phyloP scores from a whole-genome alignment of 2,888 invertebrate species.

The Eristalinus sepulchralis region DNA sequence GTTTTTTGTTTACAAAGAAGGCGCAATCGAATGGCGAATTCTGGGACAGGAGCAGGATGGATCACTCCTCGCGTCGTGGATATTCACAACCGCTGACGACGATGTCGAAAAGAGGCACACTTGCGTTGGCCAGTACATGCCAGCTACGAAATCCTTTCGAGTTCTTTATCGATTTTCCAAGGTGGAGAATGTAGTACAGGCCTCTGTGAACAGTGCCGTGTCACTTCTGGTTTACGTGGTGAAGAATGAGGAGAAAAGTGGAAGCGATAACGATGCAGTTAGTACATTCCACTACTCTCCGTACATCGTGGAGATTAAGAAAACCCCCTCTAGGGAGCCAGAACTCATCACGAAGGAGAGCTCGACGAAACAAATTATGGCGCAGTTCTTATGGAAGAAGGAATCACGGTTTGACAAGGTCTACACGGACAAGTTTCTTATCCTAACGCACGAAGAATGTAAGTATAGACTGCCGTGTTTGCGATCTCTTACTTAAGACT shows the following conservation, averaged over 20 bases:
- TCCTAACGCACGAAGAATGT: constrained; percentile 91
- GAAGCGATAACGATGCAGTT: constrained; percentile 72
- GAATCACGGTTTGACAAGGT: constrained; percentile 75
- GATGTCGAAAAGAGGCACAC: constrained; percentile 77
- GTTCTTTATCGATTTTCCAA: constrained; percentile 85
- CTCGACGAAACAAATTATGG: constrained; percentile 87
- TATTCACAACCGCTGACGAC: constrained; percentile 74
- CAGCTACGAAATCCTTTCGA: constrained; percentile 83
- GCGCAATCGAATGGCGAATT: constrained; percentile 89
- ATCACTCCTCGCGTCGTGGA: constrained; percentile 87
- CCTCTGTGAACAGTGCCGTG: constrained; percentile 87
- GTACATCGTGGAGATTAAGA: constrained; percentile 84
- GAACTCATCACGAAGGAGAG: constrained; percentile 81
- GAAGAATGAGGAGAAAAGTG: constrained; percentile 81
- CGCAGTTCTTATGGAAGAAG: constrained; percentile 85
- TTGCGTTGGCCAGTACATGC: constrained; percentile 84
- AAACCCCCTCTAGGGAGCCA: constrained; percentile 78
- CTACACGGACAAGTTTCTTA: constrained; percentile 85
- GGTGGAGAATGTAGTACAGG: constrained; percentile 88
- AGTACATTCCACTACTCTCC: constrained; percentile 84
- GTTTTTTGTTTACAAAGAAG: constrained; percentile 81
- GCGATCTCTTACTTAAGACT: background rate
- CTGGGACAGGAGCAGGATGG: constrained; percentile 91
- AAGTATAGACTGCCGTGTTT: constrained; percentile 71
- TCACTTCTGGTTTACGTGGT: constrained; percentile 86